Evolutionary conservation across 37 sponge, comb jelly and placozoan genomes (phyloP).

Genomic region (Mnemiopsis leidyi): DNA sequence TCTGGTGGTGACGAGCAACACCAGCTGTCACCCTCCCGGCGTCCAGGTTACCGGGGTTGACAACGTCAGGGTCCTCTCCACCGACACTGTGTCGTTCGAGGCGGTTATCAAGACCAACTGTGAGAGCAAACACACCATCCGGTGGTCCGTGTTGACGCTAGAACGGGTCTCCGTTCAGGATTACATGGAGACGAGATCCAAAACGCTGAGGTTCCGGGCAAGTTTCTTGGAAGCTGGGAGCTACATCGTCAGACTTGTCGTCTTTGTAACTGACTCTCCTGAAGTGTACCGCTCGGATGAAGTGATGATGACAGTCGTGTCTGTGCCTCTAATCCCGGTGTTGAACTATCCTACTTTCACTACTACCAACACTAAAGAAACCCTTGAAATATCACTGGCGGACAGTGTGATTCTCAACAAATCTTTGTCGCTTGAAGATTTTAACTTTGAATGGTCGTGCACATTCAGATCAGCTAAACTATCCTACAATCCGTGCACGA

Average conservation of each 20-base stretch:
- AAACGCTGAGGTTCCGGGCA: background rate
- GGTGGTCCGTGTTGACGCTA: slow-evolving; percentile 26
- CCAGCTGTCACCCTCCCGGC: slow-evolving; percentile 13
- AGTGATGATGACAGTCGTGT: background rate
- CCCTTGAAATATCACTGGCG: background rate
- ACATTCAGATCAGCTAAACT: background rate
- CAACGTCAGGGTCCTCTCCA: background rate
- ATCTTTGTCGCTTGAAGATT: background rate
- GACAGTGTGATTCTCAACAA: background rate
- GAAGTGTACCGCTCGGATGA: slow-evolving; percentile 34
- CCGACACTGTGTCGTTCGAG: slow-evolving; percentile 10
- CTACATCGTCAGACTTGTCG: slow-evolving; percentile 9
- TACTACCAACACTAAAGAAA: slow-evolving; percentile 23
- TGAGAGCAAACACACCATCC: background rate
- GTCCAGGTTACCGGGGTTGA: background rate
- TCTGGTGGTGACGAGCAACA: background rate
- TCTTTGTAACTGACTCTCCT: background rate
- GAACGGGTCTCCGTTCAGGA: background rate
- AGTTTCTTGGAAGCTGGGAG: background rate
- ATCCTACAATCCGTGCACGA: background rate
- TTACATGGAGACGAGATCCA: background rate
- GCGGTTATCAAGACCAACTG: slow-evolving; percentile 31
- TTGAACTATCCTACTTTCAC: slow-evolving; percentile 57
- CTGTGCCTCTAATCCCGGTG: slow-evolving; percentile 8
- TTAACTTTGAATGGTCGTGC: background rate